Base-by-base conservation (phyloP, 2,888 invertebrate genomes). In the Drosophila differens region DNA sequence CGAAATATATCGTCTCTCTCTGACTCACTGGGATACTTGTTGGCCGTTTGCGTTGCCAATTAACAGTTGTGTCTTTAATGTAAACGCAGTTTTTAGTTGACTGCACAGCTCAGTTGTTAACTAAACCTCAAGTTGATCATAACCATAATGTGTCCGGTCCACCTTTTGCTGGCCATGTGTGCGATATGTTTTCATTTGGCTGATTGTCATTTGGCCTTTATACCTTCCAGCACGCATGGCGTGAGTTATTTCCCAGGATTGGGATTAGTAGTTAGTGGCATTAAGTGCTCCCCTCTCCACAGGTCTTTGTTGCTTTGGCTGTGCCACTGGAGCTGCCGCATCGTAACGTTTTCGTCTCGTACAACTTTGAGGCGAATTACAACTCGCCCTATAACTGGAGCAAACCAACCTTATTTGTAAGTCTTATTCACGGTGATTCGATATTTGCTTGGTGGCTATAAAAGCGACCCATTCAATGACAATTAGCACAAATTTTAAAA, bases 291-390 rank as follows among this genome's bases (percentile, higher is more conserved):
- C 10, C 12, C 25, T 32, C 59, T 9, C 19, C 51, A n/a, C 93
- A 96, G 96, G 94, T 96, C n/a, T 96, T 96, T 91, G 91, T 96
- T 44, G 96, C 96, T 0, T 94, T 96, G 73, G 96, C 96, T 0
- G 94, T 96, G 35, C 96, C 96, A 0, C 91, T 97, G 25, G 96
- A 96, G 83, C 94, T 96, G 9, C 96, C 96, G 0, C 95, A 95
- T 81, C 95, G 95, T 76, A 96, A 95, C 86, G 95, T 96, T 25
- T 96, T 96, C 83, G 94, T 96, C 33, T 96, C 96, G 0, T 96
- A 96, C 91, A 96, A 96, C 93, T 96, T 96, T 84, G 96, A 96
- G 89, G 95, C 95, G 0, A 95, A 95, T 90, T 96, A 96, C 92
- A 93, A 93, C 76, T 93, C 95, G 4, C 95, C 96, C 7, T 93